phyloP scores from a whole-genome alignment of 2,113 vertebrate species.

The Salvelinus fontinalis region DNA sequence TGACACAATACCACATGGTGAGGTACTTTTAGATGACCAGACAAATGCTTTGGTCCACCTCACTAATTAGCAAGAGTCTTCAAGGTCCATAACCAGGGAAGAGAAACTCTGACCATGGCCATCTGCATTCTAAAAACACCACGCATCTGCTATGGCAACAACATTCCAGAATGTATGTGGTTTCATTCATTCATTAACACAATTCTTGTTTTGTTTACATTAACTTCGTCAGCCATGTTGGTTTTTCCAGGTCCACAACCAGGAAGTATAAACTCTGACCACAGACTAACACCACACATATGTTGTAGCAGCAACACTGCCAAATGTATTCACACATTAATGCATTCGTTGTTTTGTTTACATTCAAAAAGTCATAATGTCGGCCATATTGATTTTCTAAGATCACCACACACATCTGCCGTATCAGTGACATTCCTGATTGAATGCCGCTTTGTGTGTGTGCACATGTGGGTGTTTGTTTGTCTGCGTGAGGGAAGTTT shows the following conservation, averaged over 20 bases:
- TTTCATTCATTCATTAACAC: slow-evolving; percentile 67
- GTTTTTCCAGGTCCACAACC: slow-evolving; percentile 22
- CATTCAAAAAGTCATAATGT: background rate
- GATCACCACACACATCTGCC: no score
- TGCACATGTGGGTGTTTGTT: no score
- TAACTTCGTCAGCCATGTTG: background rate
- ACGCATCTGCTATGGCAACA: background rate
- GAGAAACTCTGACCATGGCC: slow-evolving; percentile 55
- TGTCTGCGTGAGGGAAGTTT: no score
- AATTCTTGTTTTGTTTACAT: slow-evolving; percentile 20
- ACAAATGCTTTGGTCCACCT: slow-evolving; percentile 68
- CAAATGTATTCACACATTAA: background rate
- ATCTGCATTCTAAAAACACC: slow-evolving; percentile 56
- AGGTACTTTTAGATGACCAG: slow-evolving; percentile 49
- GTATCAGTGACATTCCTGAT: no score
- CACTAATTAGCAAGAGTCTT: slow-evolving; percentile 67
- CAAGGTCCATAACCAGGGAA: slow-evolving; percentile 52
- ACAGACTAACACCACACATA: slow-evolving; percentile 45
- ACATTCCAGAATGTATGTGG: background rate
- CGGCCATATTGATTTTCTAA: no score
- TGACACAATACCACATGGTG: slow-evolving; percentile 65
- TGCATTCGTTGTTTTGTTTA: background rate
- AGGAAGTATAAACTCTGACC: slow-evolving; percentile 51
- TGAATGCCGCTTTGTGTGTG: no score
- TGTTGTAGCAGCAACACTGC: slow-evolving; percentile 25